Evolutionary conservation across 2,888 invertebrate species (phyloP).

Genomic region (Ethmia dodecea): DNA sequence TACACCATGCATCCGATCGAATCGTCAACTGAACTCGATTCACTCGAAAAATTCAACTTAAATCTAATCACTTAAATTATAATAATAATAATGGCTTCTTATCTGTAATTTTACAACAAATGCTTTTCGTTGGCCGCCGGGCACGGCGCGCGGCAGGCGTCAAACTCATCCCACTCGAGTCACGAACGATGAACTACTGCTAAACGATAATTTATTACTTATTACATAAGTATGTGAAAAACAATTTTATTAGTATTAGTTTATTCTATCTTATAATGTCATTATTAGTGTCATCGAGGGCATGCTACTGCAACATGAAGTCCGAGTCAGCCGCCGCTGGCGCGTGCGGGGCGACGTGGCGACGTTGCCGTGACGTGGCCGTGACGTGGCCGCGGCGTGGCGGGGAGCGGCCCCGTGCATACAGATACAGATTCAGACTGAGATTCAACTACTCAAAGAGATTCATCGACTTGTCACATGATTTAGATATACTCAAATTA

Average conservation of each 20-base stretch:
- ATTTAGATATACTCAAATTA: constrained; percentile 33
- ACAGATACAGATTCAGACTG: constrained; percentile 15
- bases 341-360: constrained; percentile 17
- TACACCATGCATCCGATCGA: constrained; percentile 71
- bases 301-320: constrained; percentile 39
- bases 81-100: constrained; percentile 75
- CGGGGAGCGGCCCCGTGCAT: constrained; percentile 12
- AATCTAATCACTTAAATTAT: constrained; percentile 73
- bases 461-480: constrained; percentile 33
- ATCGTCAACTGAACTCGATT: constrained; percentile 69
- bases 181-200: constrained; percentile 60
- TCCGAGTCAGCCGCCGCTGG: constrained; percentile 37
- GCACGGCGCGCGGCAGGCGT: constrained; percentile 56
- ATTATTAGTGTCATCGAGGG: constrained; percentile 41
- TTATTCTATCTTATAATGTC: constrained; percentile 54
- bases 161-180: constrained; percentile 41
- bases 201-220: constrained; percentile 67
- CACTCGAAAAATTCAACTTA: constrained; percentile 76
- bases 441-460: constrained; percentile 33
- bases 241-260: constrained; percentile 58
- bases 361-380: constrained; percentile 7
- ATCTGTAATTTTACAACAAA: constrained; percentile 75
- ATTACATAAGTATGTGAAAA: constrained; percentile 72
- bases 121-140: constrained; percentile 73
- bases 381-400: constrained; percentile 18